Evolutionary conservation across 2,113 vertebrate genomes (phyloP).

Genomic region (Kryptolebias marmoratus): DNA sequence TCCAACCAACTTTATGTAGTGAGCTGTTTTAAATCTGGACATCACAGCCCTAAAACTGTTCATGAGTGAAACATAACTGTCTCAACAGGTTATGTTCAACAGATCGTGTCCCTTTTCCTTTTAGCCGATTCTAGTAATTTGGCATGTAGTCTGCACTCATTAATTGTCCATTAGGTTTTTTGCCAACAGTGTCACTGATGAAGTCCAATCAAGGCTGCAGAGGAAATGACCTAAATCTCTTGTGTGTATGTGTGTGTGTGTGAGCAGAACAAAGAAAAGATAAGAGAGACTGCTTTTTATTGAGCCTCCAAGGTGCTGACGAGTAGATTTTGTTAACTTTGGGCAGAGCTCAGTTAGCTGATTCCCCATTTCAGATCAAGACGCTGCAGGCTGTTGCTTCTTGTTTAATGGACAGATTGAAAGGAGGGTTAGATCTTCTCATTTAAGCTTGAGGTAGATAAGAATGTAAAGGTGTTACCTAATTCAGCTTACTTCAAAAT

Average conservation of each 20-base stretch:
- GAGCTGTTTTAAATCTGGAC: neutral
- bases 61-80: neutral
- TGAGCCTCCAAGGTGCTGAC: neutral
- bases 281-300: neutral
- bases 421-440: neutral
- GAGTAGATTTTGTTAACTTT: constrained; percentile 8
- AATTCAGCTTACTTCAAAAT: neutral
- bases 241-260: neutral
- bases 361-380: neutral
- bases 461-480: neutral
- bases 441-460: neutral
- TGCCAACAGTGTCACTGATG: constrained; percentile 20
- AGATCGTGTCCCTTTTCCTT: constrained; percentile 34
- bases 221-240: constrained; percentile 11
- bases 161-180: constrained; percentile 40
- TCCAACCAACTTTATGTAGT: neutral
- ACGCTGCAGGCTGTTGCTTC: neutral
- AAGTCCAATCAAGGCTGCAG: constrained; percentile 7
- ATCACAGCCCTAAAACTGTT: neutral
- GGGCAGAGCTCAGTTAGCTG: neutral
- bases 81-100: neutral
- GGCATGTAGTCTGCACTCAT: constrained; percentile 33
- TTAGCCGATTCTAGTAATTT: constrained; percentile 22
- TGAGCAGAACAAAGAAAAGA: neutral
- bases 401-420: neutral